Evolutionary conservation across 2,888 invertebrate genomes (phyloP), one percentile per base, ranked within the genome.

Genomic region (Embidobia sp.): DNA sequence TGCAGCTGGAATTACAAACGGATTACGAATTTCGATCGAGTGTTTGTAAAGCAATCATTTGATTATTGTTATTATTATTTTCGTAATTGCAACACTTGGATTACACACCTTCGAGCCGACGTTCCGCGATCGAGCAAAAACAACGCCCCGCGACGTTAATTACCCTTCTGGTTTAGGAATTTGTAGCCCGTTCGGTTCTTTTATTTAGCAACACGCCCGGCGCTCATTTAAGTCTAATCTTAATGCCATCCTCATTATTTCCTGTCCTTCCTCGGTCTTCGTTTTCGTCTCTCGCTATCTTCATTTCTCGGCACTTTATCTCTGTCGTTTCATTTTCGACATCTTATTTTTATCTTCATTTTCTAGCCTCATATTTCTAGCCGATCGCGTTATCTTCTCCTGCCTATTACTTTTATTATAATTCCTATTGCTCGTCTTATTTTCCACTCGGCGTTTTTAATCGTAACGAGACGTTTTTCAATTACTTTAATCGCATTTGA

Each of bases 341-440:
- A 22, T 57, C 42, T 42, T 57, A 57, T 44, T 57, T 57, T 57
- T 57, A 57, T 57, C 55, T 15, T 26, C 22, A 57, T 31, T 44
- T 31, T 44, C 40, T 44, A 44, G 31, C 57, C 42, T 57, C 31
- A 57, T 31, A 57, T 44, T 57, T 44, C 16, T 22, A n/a, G n/a
- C 10, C 31, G 19, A 44, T 57, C 44, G 7, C 13, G 22, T 46
- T 42, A 44, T 59, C 59, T 22, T 46, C 42, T n/a, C 33, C 33
- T 13, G n/a, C n/a, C 26, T 31, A 31, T 57, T 44, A 40, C 55
- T 57, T 57, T 57, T 57, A 19, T 57, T 29, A 26, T 10, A 5
- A 26, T n/a, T 44, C 31, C 15, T 40, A 53, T 53, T 33, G 11
- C 55, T 37, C 22, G 13, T n/a, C n/a, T 53, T 13, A 26, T 37